A percentile compares a stretch with the other conserved stretches of the same genome.
Evolutionary conservation across 2,797 vertebrate genomes (phyloP).

Genomic region (Phrynocephalus guinanensis): DNA sequence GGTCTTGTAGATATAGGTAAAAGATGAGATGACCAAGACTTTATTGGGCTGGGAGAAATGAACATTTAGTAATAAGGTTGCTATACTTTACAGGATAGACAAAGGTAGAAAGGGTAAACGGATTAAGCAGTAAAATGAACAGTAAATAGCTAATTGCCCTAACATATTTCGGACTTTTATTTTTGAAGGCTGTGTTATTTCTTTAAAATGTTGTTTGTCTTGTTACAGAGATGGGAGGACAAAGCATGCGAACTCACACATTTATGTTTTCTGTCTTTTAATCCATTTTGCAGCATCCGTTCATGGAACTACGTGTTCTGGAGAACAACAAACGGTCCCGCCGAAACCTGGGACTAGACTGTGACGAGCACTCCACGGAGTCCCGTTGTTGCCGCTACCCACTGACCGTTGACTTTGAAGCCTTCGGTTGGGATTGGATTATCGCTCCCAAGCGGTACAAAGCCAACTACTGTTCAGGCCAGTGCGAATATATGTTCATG

Average conservation of each 20-base stretch:
- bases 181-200: not conserved
- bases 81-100: not conserved
- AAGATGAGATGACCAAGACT: not conserved
- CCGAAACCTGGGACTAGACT: conserved; percentile 95
- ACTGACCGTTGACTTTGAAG: conserved; percentile 97
- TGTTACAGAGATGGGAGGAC: not conserved
- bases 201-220: not conserved
- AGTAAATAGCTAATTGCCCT: not conserved
- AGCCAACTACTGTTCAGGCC: conserved; percentile 99
- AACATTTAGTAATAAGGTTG: not conserved
- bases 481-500: conserved; percentile 99
- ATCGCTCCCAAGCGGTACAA: conserved; percentile 98
- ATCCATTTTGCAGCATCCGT: conserved; percentile 86
- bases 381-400: conserved; percentile 98
- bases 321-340: conserved; percentile 96
- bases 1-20: conserved; percentile 6
- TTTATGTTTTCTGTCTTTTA: conserved; percentile 38
- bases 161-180: not conserved
- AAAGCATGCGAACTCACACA: not conserved
- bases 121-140: not conserved
- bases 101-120: not conserved
- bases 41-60: not conserved
- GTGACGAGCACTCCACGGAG: conserved; percentile 96
- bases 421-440: conserved; percentile 99
- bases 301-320: conserved; percentile 97